Conservation (phyloP, 2,797 vertebrate species). For the Fratercula arctica region DNA sequence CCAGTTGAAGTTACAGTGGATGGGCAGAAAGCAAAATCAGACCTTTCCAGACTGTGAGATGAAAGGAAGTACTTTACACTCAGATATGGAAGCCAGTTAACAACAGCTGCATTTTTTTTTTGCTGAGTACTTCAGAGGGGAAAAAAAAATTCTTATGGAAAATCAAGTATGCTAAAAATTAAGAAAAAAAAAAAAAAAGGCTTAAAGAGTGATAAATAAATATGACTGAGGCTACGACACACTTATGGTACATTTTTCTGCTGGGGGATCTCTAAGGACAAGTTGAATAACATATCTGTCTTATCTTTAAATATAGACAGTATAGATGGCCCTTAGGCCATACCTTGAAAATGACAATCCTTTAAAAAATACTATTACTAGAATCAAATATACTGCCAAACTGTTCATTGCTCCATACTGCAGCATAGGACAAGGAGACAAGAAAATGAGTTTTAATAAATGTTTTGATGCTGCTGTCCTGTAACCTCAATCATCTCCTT, state of each 20-base stretch:
- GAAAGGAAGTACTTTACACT: neutral
- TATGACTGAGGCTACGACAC: neutral
- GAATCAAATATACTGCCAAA: constrained; percentile 55
- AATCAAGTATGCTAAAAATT: neutral
- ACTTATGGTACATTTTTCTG: neutral
- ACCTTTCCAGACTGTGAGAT: neutral
- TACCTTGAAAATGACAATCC: constrained; percentile 49
- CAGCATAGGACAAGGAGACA: neutral
- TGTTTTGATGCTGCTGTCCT: neutral
- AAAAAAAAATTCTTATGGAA: neutral
- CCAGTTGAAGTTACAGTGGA: neutral
- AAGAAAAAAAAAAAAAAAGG: neutral
- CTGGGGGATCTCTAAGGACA: constrained; percentile 24
- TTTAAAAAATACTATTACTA: constrained; percentile 51
- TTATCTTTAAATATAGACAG: constrained; percentile 52
- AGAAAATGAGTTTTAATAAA: constrained; percentile 49
- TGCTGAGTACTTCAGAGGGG: neutral
- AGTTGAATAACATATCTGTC: constrained; percentile 39
- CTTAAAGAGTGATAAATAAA: neutral
- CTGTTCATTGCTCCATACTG: neutral
- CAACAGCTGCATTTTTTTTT: neutral
- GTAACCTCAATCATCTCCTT: neutral
- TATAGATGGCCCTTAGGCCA: constrained; percentile 27
- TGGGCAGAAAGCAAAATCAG: neutral
- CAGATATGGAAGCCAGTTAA: neutral